These are phyloP conservation scores for Gnathonemus longibarbis DNA, from an alignment of 2,113 vertebrate species.

Conservation along the genomic window DNA sequence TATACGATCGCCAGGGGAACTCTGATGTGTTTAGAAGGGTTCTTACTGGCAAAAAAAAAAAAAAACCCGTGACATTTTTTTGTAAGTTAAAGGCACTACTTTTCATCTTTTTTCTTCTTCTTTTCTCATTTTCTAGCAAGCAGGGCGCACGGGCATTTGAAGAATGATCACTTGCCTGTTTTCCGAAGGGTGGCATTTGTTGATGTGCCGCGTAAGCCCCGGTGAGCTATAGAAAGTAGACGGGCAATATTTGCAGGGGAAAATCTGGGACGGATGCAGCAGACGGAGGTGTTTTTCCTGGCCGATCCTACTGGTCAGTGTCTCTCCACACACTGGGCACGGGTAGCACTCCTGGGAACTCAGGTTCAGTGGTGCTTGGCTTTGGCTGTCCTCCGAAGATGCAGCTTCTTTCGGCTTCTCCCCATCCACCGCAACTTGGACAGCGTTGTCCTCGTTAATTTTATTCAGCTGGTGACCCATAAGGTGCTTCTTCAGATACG, in stretches of 20 bases:
- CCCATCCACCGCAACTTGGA: constrained; percentile 26
- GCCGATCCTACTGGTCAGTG: constrained; percentile 68
- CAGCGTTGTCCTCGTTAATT: constrained; percentile 33
- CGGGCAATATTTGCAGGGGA: constrained; percentile 87
- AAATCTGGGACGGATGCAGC: constrained; percentile 78
- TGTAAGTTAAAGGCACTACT: constrained; percentile 33
- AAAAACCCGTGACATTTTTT: constrained; percentile 4
- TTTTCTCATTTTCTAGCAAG: constrained; percentile 60
- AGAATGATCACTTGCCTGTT: constrained; percentile 88
- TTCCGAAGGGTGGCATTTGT: constrained; percentile 90
- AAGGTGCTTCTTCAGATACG: constrained; percentile 79
- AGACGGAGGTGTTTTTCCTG: constrained; percentile 85
- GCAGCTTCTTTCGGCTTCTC: constrained; percentile 33
- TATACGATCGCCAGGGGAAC: neutral
- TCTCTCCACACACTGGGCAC: constrained; percentile 83
- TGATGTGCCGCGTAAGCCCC: constrained; percentile 87
- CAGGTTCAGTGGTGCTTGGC: constrained; percentile 53
- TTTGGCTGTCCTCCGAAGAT: constrained; percentile 42
- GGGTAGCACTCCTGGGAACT: constrained; percentile 60
- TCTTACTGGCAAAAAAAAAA: neutral
- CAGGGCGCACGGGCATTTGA: constrained; percentile 81
- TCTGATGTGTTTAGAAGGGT: neutral
- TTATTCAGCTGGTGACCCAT: constrained; percentile 57
- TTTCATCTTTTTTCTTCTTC: constrained; percentile 11
- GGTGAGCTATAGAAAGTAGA: constrained; percentile 88